phyloP scores from a whole-genome alignment of 2,888 invertebrate genomes.

The Amorpha juglandis region DNA sequence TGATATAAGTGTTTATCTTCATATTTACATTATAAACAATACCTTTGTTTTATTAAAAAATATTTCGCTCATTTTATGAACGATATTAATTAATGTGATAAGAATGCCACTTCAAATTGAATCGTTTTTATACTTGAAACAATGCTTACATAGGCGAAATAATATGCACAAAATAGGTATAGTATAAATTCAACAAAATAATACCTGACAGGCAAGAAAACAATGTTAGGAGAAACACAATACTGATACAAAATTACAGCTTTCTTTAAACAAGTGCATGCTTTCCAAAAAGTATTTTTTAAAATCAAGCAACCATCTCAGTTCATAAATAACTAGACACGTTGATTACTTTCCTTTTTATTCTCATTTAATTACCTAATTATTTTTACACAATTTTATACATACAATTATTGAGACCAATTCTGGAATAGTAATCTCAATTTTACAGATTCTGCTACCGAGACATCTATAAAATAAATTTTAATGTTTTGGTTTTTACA shows the following conservation, averaged over 20 bases:
- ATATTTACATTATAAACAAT: conserved; percentile 51
- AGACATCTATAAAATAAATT: background rate
- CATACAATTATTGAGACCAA: background rate
- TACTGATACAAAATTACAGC: background rate
- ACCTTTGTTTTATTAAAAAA: conserved; percentile 15
- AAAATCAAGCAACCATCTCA: background rate
- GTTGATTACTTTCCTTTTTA: background rate
- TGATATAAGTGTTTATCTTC: conserved; percentile 58
- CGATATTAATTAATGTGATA: background rate
- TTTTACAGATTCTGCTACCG: background rate
- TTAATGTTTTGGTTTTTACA: background rate
- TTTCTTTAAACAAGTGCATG: background rate
- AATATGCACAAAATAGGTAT: background rate
- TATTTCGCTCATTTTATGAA: conserved; percentile 14
- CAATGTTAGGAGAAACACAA: background rate
- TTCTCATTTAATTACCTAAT: background rate
- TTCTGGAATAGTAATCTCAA: background rate
- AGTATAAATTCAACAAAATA: background rate
- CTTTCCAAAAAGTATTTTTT: background rate
- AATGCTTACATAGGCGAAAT: background rate
- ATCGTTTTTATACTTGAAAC: background rate
- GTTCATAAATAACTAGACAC: background rate
- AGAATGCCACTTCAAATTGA: background rate
- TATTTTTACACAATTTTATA: conserved; percentile 12
- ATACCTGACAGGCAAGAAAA: background rate